Evolutionary conservation across 2,888 invertebrate genomes (phyloP).

Genomic region (Noctua fimbriata): DNA sequence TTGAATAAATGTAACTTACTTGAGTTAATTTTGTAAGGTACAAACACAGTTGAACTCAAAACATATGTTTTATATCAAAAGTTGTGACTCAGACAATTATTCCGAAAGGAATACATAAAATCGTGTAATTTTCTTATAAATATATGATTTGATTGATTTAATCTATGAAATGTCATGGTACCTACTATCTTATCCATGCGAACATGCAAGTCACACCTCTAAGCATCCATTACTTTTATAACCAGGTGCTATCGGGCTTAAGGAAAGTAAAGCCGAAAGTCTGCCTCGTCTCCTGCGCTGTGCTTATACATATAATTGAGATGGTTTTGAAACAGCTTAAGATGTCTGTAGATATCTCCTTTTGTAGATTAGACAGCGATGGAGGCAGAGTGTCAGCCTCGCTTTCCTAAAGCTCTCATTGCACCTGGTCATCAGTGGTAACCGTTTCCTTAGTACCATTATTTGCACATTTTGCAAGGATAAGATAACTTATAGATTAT

Average conservation of each 20-base stretch:
- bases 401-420: background rate
- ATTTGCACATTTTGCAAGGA: background rate
- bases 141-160: background rate
- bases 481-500: conserved; percentile 25
- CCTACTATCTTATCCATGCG: background rate
- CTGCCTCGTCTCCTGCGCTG: background rate
- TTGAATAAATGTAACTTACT: background rate
- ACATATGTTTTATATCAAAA: background rate
- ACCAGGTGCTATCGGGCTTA: background rate
- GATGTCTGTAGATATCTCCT: background rate
- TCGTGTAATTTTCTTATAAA: background rate
- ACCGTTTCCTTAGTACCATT: background rate
- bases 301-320: background rate
- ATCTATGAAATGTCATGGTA: background rate
- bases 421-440: conserved; percentile 1
- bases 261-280: background rate
- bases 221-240: background rate
- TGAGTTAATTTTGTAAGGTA: background rate
- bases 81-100: background rate
- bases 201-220: background rate
- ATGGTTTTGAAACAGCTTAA: background rate
- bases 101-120: background rate
- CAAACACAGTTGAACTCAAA: background rate
- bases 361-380: background rate
- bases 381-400: background rate